These are phyloP conservation scores for Holothuria glaberrima DNA, from an alignment of 35 echinoderm and acorn worm genomes.

Conservation along the genomic window DNA sequence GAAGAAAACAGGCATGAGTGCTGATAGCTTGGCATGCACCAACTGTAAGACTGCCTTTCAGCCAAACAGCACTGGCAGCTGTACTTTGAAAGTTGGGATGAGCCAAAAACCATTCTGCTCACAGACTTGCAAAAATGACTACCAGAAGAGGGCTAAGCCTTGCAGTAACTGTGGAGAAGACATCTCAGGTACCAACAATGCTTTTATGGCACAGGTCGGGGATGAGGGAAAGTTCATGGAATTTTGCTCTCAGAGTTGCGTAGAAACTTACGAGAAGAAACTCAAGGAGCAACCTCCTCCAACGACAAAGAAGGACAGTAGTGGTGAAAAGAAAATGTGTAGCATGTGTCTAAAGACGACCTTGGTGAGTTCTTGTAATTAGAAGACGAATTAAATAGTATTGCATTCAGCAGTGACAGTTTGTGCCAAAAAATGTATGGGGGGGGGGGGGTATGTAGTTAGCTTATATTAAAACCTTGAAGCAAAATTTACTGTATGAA, in stretches of 20 bases:
- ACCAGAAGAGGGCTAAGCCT: constrained; percentile 52
- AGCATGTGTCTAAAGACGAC: constrained; percentile 41
- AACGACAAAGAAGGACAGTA: neutral
- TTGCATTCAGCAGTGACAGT: too few relatives aligned
- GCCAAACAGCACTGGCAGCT: neutral
- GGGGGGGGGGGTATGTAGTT: too few relatives aligned
- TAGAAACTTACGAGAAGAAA: constrained; percentile 79
- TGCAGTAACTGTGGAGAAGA: constrained; percentile 57
- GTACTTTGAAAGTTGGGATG: constrained; percentile 15
- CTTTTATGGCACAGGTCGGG: constrained; percentile 58
- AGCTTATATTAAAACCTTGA: too few relatives aligned
- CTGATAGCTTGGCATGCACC: neutral
- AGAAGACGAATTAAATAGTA: too few relatives aligned
- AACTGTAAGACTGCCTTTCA: constrained; percentile 34
- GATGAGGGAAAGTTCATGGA: constrained; percentile 80
- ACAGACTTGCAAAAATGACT: constrained; percentile 58
- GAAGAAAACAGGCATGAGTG: constrained; percentile 15
- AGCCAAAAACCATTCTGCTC: constrained; percentile 59
- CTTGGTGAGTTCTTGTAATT: constrained; percentile 5
- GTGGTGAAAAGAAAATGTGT: constrained; percentile 39
- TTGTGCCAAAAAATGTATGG: too few relatives aligned
- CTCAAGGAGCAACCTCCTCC: constrained; percentile 19
- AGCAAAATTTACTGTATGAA: too few relatives aligned
- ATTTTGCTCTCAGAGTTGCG: constrained; percentile 94
- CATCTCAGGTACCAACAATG: constrained; percentile 40